Evolutionary conservation across 2,888 invertebrate species (phyloP).

Genomic region (Tubulanus polymorphus): DNA sequence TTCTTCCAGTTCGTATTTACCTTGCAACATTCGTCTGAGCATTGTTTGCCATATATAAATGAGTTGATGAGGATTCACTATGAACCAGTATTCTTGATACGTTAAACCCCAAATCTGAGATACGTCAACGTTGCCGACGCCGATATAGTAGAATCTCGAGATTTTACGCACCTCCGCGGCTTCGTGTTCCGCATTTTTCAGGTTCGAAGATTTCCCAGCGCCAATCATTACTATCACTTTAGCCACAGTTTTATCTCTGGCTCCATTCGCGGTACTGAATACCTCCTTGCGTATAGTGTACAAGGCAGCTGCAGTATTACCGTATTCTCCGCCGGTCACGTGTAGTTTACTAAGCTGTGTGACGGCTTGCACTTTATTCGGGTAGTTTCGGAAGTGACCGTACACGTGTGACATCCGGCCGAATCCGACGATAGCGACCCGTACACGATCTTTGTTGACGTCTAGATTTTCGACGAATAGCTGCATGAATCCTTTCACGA

Average conservation of each 20-base stretch:
- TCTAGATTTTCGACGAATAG: not conserved
- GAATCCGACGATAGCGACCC: not conserved
- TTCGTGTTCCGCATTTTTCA: not conserved
- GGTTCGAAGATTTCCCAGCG: not conserved
- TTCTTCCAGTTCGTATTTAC: no score
- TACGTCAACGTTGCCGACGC: not conserved
- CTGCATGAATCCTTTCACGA: not conserved
- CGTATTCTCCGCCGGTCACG: not conserved
- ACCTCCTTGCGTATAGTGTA: not conserved
- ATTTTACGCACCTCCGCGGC: not conserved
- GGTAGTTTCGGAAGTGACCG: not conserved
- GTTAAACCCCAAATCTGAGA: not conserved
- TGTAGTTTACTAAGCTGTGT: not conserved
- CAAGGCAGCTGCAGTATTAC: not conserved
- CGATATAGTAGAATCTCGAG: not conserved
- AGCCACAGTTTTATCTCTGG: not conserved
- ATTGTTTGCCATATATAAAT: not conserved
- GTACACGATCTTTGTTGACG: not conserved
- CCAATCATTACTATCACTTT: not conserved
- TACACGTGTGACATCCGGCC: not conserved
- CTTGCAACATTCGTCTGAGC: not conserved
- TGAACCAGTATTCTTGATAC: slow-evolving; percentile 1
- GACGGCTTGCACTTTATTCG: not conserved
- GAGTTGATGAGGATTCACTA: not conserved
- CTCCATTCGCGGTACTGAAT: not conserved